Percentiles rank a stretch among this genome's conserved stretches.
These are phyloP conservation scores for Anableps anableps DNA, from an alignment of 2,797 vertebrate genomes.

Conservation along the genomic window DNA sequence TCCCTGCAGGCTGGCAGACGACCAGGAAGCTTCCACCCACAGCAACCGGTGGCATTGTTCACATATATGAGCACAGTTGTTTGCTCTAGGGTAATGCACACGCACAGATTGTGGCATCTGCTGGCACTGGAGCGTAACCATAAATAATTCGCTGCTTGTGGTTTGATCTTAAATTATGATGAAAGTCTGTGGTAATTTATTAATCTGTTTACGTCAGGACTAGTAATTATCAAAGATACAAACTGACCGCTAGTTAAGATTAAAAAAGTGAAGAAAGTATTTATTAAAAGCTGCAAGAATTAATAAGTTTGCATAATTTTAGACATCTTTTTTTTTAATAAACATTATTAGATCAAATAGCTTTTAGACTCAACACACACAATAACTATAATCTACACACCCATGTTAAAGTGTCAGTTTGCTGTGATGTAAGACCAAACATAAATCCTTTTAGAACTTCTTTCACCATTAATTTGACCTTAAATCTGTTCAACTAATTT, in stretches of 20 bases:
- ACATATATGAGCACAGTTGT: slow-evolving; percentile 59
- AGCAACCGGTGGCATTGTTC: slow-evolving; percentile 79
- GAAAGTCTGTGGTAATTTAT: slow-evolving; percentile 13
- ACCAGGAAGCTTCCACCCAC: slow-evolving; percentile 65
- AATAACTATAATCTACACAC: not conserved
- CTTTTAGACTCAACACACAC: not conserved
- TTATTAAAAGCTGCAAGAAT: not conserved
- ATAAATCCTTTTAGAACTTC: not conserved
- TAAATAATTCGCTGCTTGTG: slow-evolving; percentile 20
- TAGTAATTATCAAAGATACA: not conserved
- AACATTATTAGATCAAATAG: not conserved
- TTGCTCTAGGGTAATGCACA: slow-evolving; percentile 20
- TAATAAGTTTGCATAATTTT: not conserved
- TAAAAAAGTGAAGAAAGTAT: not conserved
- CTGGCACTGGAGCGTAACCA: slow-evolving; percentile 24
- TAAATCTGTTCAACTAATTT: not conserved
- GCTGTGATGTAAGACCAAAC: not conserved
- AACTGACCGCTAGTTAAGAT: not conserved
- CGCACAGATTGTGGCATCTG: slow-evolving; percentile 56
- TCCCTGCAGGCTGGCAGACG: slow-evolving; percentile 58
- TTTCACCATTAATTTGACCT: not conserved
- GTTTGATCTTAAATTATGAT: slow-evolving; percentile 16
- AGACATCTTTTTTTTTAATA: not conserved
- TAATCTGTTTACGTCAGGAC: not conserved
- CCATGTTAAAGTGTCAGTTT: not conserved